Evolutionary conservation across 2,113 vertebrate species (phyloP), one percentile per base, ranked within the genome.

Genomic region (Malurus elegans): DNA sequence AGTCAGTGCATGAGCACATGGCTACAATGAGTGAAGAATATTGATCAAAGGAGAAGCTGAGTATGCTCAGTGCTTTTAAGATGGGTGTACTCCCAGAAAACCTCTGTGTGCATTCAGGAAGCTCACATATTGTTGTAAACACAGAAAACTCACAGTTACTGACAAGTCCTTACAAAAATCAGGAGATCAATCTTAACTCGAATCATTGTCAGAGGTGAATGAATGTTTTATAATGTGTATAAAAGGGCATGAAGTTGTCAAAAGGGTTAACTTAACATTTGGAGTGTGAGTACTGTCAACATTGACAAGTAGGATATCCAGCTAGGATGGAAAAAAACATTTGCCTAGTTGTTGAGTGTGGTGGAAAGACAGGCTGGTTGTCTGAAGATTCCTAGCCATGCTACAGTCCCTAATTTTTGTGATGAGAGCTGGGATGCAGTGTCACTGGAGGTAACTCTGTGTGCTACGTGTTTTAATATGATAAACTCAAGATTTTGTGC

Each of bases 121-220:
- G 21, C 2, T 76, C 26, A 24, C 5, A 2, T 12, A 8, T 47
- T n/a, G 4, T 13, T 6, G 0, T 51, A 47, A 66, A 64, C 7
- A n/a, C 15, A 62, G 26, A 73, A 79, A 90, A 38, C 6, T 53
- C 26, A 29, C 7, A 45, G 24, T 9, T 57, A 17, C 36, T 67
- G 29, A 23, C 32, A 78, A 62, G 11, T 48, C 36, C n/a, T 71
- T 84, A 11, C 5, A 28, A 83, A 92, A 92, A 92, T 42, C 18
- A 25, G n/a, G 8, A 16, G 14, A 44, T 81, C 60, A 34, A 81
- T 86, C 45, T 82, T 53, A 71, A 71, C 18, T 67, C 29, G 65
- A 40, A 29, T 57, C 12, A 18, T 90, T 61, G 73, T 72, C 50
- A 78, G 42, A 50, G 10, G 18, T 51, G 64, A 83, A 92, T 50